Evolutionary conservation across 2,113 vertebrate genomes (phyloP).

Genomic region (Syngnathoides biaculeatus): DNA sequence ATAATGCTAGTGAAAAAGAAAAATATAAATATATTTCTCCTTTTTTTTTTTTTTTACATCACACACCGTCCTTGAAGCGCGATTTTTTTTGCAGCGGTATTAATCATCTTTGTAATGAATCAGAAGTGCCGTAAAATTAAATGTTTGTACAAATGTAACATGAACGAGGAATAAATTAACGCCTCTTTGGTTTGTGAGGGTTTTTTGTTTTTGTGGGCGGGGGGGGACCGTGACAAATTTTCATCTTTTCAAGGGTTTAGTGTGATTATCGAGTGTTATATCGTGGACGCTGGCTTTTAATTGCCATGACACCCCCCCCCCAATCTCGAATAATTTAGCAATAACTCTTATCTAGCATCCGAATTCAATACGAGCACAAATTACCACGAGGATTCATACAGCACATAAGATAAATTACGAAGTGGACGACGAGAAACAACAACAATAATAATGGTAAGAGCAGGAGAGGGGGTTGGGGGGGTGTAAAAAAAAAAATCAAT

Average conservation of each 20-base stretch:
- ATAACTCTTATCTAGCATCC: conserved; percentile 53
- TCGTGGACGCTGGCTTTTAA: conserved; percentile 43
- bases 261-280: conserved; percentile 51
- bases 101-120: conserved; percentile 38
- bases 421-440: conserved; percentile 13
- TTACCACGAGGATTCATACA: conserved; percentile 28
- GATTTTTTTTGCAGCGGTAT: conserved; percentile 24
- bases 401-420: conserved; percentile 16
- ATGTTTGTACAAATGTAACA: conserved; percentile 31
- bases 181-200: conserved; percentile 32
- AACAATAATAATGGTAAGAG: conserved; percentile 8
- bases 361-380: conserved; percentile 32
- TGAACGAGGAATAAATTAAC: conserved; percentile 30
- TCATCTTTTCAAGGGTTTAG: conserved; percentile 38
- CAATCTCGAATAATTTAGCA: conserved; percentile 38
- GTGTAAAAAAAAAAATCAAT: too few species aligned
- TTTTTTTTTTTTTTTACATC: conserved; percentile 6
- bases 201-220: background rate
- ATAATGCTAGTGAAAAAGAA: too few species aligned
- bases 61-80: conserved; percentile 14
- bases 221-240: conserved; percentile 32
- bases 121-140: conserved; percentile 35
- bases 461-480: background rate
- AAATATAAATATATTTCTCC: too few species aligned
- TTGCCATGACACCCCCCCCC: conserved; percentile 41